Percentiles rank a stretch among this genome's conserved stretches.
These are phyloP conservation scores for Perithous albicinctus DNA, from an alignment of 2,888 invertebrate species.

Conservation along the genomic window DNA sequence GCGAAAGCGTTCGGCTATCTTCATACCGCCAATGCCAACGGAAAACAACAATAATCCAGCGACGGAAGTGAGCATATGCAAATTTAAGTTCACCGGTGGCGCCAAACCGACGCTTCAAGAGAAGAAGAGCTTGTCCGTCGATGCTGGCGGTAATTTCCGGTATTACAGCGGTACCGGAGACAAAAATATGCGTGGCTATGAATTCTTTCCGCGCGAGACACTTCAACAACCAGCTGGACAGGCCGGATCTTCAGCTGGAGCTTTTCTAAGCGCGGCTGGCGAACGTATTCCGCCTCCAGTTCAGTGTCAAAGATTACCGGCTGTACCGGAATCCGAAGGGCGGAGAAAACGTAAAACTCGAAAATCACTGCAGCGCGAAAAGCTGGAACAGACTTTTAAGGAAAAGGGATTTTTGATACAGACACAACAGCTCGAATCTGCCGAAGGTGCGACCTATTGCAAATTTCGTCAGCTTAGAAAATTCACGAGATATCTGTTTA, in stretches of 20 bases:
- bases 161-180: constrained; percentile 95
- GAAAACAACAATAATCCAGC: constrained; percentile 91
- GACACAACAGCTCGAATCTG: constrained; percentile 96
- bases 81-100: constrained; percentile 97
- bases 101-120: constrained; percentile 95
- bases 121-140: constrained; percentile 96
- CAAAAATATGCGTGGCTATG: constrained; percentile 91
- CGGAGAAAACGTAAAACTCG: constrained; percentile 91
- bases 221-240: constrained; percentile 86
- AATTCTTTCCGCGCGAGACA: constrained; percentile 91
- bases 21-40: constrained; percentile 92
- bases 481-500: constrained; percentile 95
- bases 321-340: constrained; percentile 76
- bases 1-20: constrained; percentile 92
- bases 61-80: constrained; percentile 95
- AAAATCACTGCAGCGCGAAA: constrained; percentile 94
- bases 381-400: constrained; percentile 95
- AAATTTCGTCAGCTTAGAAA: constrained; percentile 96
- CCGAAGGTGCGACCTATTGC: constrained; percentile 97
- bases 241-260: constrained; percentile 85
- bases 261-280: constrained; percentile 85
- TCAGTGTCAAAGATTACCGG: constrained; percentile 73
- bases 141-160: constrained; percentile 94
- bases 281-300: constrained; percentile 84
- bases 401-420: constrained; percentile 97